Evolutionary conservation across 2,113 vertebrate genomes (phyloP).

Genomic region (Tychaedon coryphoeus): DNA sequence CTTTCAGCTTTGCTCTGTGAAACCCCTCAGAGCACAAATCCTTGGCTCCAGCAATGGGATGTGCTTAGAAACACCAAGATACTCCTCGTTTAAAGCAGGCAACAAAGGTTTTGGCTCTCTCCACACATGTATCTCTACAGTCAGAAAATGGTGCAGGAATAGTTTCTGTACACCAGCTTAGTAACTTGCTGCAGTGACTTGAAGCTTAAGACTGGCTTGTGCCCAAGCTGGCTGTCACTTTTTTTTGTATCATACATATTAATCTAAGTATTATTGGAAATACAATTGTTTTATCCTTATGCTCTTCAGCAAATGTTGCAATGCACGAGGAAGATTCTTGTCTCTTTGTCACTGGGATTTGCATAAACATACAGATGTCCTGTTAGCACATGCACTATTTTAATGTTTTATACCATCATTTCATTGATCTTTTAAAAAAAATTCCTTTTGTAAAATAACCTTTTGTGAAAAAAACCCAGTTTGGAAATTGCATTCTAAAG

Average conservation of each 20-base stretch:
- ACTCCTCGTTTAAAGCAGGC: fast-evolving
- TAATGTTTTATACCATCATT: neutral
- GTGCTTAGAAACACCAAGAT: neutral
- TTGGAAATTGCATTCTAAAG: neutral
- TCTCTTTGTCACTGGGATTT: neutral
- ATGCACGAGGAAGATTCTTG: neutral
- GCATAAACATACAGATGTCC: neutral
- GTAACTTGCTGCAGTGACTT: neutral
- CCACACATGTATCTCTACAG: neutral
- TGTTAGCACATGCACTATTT: neutral
- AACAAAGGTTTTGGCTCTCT: neutral
- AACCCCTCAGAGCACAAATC: neutral
- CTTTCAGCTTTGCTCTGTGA: neutral
- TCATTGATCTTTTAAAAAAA: neutral
- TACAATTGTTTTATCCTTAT: neutral
- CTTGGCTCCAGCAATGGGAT: neutral
- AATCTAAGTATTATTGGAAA: neutral
- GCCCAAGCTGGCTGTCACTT: neutral
- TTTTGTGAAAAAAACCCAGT: neutral
- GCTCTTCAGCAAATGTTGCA: neutral
- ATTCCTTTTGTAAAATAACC: neutral
- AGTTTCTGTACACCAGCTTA: neutral
- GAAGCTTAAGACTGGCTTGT: neutral
- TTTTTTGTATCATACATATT: neutral
- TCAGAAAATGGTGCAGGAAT: neutral